These are phyloP conservation scores for Neodiprion pinetum DNA, from an alignment of 1,140 invertebrate species.

Conservation along the genomic window DNA sequence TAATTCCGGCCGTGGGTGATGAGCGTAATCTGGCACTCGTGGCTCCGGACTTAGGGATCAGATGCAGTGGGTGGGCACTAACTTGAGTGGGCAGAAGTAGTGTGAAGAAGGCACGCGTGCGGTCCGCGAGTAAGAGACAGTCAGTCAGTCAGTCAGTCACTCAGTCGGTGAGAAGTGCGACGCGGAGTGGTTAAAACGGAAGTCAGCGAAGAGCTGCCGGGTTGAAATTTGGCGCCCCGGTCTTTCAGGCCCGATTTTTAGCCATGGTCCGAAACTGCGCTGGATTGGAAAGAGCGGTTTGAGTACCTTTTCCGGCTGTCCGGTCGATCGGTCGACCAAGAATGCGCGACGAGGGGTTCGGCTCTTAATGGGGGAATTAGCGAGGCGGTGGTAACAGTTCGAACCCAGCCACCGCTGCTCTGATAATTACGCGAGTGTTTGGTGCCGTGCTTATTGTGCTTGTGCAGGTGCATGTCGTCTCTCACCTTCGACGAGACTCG, in stretches of 20 bases:
- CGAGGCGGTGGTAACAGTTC: slow-evolving; percentile 4
- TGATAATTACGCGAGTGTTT: background rate
- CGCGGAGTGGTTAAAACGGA: background rate
- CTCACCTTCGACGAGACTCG: background rate
- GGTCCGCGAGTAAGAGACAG: background rate
- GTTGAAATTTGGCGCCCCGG: too few relatives aligned
- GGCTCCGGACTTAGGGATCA: background rate
- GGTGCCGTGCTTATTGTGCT: background rate
- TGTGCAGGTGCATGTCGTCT: background rate
- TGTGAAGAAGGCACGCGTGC: background rate
- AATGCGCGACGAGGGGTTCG: background rate
- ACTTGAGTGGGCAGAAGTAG: background rate
- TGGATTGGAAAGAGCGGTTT: too few relatives aligned
- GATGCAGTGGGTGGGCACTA: background rate
- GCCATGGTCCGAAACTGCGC: too few relatives aligned
- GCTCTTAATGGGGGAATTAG: slow-evolving; percentile 1
- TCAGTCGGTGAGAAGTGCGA: background rate
- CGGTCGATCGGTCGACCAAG: background rate
- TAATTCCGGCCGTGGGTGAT: too few relatives aligned
- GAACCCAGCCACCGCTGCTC: background rate
- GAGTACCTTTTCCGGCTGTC: background rate
- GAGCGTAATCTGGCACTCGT: background rate
- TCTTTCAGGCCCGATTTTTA: too few relatives aligned
- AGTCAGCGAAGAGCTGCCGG: too few relatives aligned
- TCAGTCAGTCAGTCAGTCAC: background rate